Evolutionary conservation across 2,113 vertebrate species (phyloP).

Genomic region (Leiothrix lutea): DNA sequence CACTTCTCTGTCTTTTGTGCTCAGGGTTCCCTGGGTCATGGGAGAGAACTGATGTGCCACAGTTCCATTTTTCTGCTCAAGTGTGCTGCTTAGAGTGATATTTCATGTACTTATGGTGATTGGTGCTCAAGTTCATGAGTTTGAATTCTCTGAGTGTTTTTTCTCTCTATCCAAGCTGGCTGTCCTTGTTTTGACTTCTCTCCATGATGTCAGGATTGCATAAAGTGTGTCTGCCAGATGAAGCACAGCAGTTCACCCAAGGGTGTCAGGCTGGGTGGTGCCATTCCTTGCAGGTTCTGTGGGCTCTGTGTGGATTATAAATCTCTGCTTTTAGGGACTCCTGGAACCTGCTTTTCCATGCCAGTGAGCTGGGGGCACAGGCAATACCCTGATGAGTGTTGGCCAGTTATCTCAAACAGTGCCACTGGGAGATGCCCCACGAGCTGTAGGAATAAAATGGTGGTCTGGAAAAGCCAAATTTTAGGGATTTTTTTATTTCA

Average conservation of each 20-base stretch:
- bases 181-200: neutral
- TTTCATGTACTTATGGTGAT: neutral
- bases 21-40: neutral
- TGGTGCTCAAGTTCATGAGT: neutral
- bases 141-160: neutral
- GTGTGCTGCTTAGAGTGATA: neutral
- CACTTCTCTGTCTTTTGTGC: neutral
- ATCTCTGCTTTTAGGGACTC: neutral
- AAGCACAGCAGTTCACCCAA: neutral
- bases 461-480: neutral
- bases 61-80: neutral
- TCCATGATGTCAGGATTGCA: neutral
- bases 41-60: neutral
- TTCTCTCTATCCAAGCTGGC: neutral
- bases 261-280: neutral
- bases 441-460: neutral
- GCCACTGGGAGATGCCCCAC: neutral
- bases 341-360: neutral
- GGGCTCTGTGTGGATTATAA: neutral
- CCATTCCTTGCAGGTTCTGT: neutral
- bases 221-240: neutral
- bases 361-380: accelerated
- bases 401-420: neutral
- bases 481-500: neutral
- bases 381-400: neutral